Evolutionary conservation across 2,797 vertebrate genomes (phyloP), one percentile per base, ranked within the genome.

Genomic region (Coluber constrictor): DNA sequence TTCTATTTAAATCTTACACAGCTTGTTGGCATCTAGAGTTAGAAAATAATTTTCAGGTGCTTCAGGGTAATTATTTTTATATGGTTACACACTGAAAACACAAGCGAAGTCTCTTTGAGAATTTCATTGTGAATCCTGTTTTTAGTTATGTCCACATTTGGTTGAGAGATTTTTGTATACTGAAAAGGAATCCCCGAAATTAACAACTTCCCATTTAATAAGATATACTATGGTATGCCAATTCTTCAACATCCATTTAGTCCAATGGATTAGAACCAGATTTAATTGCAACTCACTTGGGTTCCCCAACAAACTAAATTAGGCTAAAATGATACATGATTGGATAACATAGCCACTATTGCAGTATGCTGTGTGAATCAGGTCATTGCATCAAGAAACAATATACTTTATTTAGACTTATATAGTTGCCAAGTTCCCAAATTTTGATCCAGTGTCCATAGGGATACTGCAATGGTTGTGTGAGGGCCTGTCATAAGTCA

Each of bases 41-140:
- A 55, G 27, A 87, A 47, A 51, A 90, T 0, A 74, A 10, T n/a
- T 18, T 70, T 70, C n/a, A 88, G 25, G 1, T 32, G 2, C 92
- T 94, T 47, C 92, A 47, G 29, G 93, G 6, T 63, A 92, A 57
- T 74, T 93, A 90, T 83, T 74, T 89, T 70, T 56, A 86, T 83
- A 29, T 90, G 87, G 47, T 94, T 86, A 18, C 16, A 47, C 13
- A 47, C 23, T n/a, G 25, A 74, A 79, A 92, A 74, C 29, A 92
- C 37, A 83, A 83, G 74, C 74, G 0, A 25, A 47, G 20, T 1
- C 37, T 79, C 18, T n/a, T 74, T 47, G 74, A 25, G 10, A 83
- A 83, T 83, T 47, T 83, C 10, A 25, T 47, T 83, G 74, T 47
- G 74, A 83, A 47, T 10, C 10, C 74, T 25, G 5, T 25, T 83